A percentile compares a stretch with the other conserved stretches of the same genome.
These are phyloP conservation scores for Leptinotarsa rubiginosa DNA, from an alignment of 2,888 invertebrate species.

Conservation along the genomic window DNA sequence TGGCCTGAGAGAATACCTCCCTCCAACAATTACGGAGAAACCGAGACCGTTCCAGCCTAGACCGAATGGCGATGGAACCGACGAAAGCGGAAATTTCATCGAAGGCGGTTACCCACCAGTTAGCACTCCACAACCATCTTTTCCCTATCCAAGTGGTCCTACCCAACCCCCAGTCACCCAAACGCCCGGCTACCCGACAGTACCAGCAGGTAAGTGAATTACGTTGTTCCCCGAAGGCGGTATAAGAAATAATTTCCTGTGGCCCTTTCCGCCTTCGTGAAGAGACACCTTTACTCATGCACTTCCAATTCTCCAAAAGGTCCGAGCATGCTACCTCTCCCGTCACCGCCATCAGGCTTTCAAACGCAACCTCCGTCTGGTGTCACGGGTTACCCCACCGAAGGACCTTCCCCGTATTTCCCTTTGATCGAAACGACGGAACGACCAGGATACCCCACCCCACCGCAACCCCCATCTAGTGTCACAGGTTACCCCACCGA, in stretches of 20 bases:
- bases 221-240: neutral
- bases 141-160: slow-evolving; percentile 47
- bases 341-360: slow-evolving; percentile 31
- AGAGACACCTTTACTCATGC: neutral
- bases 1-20: slow-evolving; percentile 69
- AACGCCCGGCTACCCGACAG: slow-evolving; percentile 35
- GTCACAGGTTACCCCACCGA: too few species aligned
- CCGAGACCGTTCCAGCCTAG: slow-evolving; percentile 77
- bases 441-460: slow-evolving; percentile 39
- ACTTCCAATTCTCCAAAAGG: slow-evolving; percentile 9
- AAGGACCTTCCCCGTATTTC: slow-evolving; percentile 27
- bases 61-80: slow-evolving; percentile 36
- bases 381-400: slow-evolving; percentile 37
- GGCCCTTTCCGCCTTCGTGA: neutral
- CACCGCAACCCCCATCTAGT: neutral
- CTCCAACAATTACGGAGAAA: slow-evolving; percentile 74
- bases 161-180: slow-evolving; percentile 26
- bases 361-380: slow-evolving; percentile 21
- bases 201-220: slow-evolving; percentile 25
- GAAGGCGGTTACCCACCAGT: slow-evolving; percentile 58
- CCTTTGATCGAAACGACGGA: neutral
- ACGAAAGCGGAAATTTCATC: slow-evolving; percentile 42
- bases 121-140: slow-evolving; percentile 63
- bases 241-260: neutral
- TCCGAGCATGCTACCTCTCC: slow-evolving; percentile 18